Evolutionary conservation across 2,797 vertebrate species (phyloP).

Genomic region (Novumbra hubbsi): DNA sequence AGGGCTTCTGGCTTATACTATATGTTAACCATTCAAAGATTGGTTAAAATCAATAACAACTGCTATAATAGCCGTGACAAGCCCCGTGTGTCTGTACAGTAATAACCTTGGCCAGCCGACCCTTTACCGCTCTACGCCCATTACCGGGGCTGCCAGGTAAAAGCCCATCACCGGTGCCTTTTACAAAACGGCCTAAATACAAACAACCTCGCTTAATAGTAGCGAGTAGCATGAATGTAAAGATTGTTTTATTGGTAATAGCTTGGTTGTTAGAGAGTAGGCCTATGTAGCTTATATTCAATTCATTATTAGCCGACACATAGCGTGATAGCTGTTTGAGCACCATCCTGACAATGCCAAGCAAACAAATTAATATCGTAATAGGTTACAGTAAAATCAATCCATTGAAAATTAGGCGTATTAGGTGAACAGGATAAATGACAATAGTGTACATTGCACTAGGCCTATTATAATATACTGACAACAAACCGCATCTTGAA

Average conservation of each 20-base stretch:
- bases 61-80: slow-evolving; percentile 21
- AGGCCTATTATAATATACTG: background rate
- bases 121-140: slow-evolving; percentile 19
- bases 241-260: background rate
- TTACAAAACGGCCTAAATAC: background rate
- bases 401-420: background rate
- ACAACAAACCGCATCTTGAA: slow-evolving; percentile 34
- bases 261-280: background rate
- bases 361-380: background rate
- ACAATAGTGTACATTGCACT: background rate
- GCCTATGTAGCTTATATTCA: background rate
- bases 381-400: background rate
- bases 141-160: slow-evolving; percentile 15
- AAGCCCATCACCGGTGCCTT: background rate
- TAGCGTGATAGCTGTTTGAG: background rate
- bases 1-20: background rate
- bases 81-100: slow-evolving; percentile 16
- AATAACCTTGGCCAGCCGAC: slow-evolving; percentile 60
- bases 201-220: background rate
- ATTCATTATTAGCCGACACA: background rate
- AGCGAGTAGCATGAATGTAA: background rate
- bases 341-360: background rate
- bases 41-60: slow-evolving; percentile 19
- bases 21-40: slow-evolving; percentile 11
- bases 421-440: background rate